phyloP scores from a whole-genome alignment of 2,797 vertebrate genomes.

The Melanotaenia nigrans region DNA sequence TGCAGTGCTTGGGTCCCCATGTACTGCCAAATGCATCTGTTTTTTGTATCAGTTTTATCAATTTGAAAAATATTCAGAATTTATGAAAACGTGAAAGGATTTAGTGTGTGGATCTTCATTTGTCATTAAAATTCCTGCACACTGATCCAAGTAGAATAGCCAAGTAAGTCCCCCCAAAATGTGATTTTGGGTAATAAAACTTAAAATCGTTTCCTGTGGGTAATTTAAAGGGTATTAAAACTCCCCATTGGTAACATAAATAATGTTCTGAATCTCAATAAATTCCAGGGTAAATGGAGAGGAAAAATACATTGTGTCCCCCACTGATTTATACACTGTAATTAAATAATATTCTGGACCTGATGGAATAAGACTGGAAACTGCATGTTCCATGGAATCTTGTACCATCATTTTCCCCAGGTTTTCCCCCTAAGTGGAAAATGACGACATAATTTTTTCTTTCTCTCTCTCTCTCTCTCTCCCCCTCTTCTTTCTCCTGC shows the following conservation, averaged over 20 bases:
- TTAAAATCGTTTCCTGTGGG: constrained; percentile 49
- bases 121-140: constrained; percentile 49
- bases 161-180: constrained; percentile 24
- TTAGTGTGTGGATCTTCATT: constrained; percentile 33
- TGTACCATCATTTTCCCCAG: constrained; percentile 53
- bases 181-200: constrained; percentile 40
- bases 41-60: background rate
- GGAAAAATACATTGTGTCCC: constrained; percentile 26
- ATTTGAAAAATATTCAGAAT: background rate
- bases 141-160: constrained; percentile 34
- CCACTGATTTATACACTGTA: constrained; percentile 35
- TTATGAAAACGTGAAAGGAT: background rate
- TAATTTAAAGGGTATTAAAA: constrained; percentile 40
- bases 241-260: constrained; percentile 40
- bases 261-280: constrained; percentile 47
- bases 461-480: constrained; percentile 13
- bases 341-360: constrained; percentile 34
- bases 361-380: constrained; percentile 35
- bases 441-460: constrained; percentile 58
- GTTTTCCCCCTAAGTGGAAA: constrained; percentile 61
- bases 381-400: constrained; percentile 52
- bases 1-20: constrained; percentile 61
- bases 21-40: constrained; percentile 38
- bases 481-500: constrained; percentile 50
- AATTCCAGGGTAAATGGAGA: constrained; percentile 38